These are phyloP conservation scores for Baronia brevicornis DNA, from an alignment of 2,888 invertebrate species.

Conservation along the genomic window DNA sequence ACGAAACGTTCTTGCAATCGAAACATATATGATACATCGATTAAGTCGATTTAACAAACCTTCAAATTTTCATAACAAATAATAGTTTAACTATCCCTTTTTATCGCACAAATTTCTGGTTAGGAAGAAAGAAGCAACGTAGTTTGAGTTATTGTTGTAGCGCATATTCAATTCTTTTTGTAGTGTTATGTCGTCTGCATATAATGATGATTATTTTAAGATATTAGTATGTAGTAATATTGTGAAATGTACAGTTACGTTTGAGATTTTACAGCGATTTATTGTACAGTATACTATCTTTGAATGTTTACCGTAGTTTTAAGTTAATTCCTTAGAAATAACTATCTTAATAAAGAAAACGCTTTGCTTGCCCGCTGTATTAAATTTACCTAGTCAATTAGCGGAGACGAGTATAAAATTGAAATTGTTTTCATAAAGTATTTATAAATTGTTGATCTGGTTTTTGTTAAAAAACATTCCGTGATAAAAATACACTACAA, in stretches of 20 bases:
- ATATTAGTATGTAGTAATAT: constrained; percentile 25
- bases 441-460: constrained; percentile 15
- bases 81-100: too few relatives aligned
- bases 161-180: too few relatives aligned
- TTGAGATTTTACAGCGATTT: constrained; percentile 63
- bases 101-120: too few relatives aligned
- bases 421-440: constrained; percentile 15
- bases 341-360: constrained; percentile 12
- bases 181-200: too few relatives aligned
- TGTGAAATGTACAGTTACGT: constrained; percentile 70
- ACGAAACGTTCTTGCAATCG: too few relatives aligned
- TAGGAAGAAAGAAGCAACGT: too few relatives aligned
- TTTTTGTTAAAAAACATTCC: constrained; percentile 24
- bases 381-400: constrained; percentile 62
- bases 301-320: constrained; percentile 18
- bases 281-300: constrained; percentile 44
- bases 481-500: constrained; percentile 1
- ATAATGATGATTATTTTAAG: too few relatives aligned
- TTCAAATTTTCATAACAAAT: too few relatives aligned
- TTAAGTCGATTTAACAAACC: too few relatives aligned
- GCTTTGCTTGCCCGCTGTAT: constrained; percentile 46
- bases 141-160: too few relatives aligned
- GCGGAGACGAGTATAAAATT: constrained; percentile 36
- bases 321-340: constrained; percentile 16
- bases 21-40: too few relatives aligned